Conservation (phyloP, 2,888 invertebrate species). For the Caenorhabditis afra region DNA sequence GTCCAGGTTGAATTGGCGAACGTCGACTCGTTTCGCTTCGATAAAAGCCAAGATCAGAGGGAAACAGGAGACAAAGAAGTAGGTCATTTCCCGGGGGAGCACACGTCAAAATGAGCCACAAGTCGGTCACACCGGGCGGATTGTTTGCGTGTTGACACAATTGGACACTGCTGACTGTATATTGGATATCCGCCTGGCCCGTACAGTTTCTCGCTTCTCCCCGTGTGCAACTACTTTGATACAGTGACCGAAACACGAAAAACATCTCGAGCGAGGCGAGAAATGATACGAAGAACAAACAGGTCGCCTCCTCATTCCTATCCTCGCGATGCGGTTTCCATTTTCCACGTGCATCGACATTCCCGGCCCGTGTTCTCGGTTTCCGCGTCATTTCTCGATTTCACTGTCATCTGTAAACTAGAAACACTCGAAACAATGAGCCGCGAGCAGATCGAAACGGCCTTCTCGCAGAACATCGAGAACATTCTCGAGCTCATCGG, state of each 20-base stretch:
- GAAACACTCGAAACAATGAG: conserved; percentile 25
- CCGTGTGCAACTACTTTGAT: conserved; percentile 14
- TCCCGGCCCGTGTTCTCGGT: too few species aligned
- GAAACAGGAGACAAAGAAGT: background rate
- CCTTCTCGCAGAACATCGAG: conserved; percentile 30
- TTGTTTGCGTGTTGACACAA: conserved; percentile 45
- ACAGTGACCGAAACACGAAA: conserved; percentile 4
- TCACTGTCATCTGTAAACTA: background rate
- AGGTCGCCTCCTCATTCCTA: too few species aligned
- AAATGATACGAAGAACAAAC: background rate
- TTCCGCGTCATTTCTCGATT: background rate
- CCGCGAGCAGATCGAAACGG: conserved; percentile 32
- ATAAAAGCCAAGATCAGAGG: background rate
- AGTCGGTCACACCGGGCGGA: background rate
- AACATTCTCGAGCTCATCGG: conserved; percentile 27
- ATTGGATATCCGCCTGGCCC: conserved; percentile 28
- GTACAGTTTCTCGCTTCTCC: background rate
- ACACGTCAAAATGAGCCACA: conserved; percentile 30
- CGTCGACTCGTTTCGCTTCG: conserved; percentile 30
- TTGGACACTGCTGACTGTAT: conserved; percentile 16
- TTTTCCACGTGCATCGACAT: too few species aligned
- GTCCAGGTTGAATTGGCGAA: conserved; percentile 54
- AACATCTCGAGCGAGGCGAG: conserved; percentile 12
- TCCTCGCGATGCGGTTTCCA: too few species aligned
- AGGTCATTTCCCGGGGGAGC: background rate